These are phyloP conservation scores for Catharus fuscescens DNA, from an alignment of 2,113 vertebrate genomes.

Conservation along the genomic window DNA sequence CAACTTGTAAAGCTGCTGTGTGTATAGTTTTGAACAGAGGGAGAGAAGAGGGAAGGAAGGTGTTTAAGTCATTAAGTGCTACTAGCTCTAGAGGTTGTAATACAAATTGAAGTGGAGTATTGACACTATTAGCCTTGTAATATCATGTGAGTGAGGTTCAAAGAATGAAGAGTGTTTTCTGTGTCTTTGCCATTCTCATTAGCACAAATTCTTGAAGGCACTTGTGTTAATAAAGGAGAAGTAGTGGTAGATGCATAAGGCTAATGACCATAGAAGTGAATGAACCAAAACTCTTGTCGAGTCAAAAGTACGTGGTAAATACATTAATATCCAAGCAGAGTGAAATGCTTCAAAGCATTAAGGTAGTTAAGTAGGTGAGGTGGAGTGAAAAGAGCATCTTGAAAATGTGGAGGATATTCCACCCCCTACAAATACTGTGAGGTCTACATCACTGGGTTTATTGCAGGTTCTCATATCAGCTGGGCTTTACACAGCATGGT, in stretches of 20 bases:
- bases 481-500: neutral
- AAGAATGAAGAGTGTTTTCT: neutral
- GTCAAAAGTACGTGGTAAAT: neutral
- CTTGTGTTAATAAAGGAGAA: constrained; percentile 18
- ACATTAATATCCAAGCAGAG: neutral
- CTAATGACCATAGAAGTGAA: neutral
- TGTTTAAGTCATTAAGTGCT: neutral
- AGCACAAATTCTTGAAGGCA: neutral
- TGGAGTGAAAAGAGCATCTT: neutral
- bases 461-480: neutral
- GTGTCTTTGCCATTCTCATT: neutral
- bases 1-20: neutral
- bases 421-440: neutral
- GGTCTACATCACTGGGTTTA: neutral
- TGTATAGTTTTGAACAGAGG: neutral
- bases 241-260: neutral
- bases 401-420: neutral
- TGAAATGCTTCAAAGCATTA: neutral
- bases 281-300: neutral
- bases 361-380: neutral
- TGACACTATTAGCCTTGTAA: neutral
- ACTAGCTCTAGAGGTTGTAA: neutral
- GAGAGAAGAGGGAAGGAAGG: neutral
- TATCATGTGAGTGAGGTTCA: neutral
- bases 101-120: neutral